These are phyloP conservation scores for Holcopasites calliopsidis DNA, from an alignment of 1,140 invertebrate species.

Conservation along the genomic window DNA sequence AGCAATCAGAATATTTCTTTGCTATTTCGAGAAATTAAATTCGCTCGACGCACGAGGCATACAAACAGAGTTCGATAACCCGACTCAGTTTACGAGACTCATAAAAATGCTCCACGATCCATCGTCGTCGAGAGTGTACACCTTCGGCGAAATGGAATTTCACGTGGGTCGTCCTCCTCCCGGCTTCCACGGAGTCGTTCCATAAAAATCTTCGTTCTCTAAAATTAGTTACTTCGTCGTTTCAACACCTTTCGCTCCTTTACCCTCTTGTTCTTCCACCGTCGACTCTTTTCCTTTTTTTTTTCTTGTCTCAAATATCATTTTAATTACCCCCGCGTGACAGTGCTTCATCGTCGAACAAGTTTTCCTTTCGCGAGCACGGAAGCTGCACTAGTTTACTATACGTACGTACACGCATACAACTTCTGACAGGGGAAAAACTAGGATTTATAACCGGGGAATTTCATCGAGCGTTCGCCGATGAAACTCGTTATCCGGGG, in stretches of 20 bases:
- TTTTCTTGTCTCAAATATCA: background rate
- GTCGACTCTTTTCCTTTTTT: background rate
- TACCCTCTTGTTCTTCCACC: background rate
- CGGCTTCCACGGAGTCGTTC: background rate
- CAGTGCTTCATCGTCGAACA: background rate
- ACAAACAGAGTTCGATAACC: background rate
- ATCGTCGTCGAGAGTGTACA: background rate
- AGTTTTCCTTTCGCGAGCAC: background rate
- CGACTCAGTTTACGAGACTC: background rate
- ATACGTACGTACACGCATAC: background rate
- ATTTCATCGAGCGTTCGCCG: constrained; percentile 5
- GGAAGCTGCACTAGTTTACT: constrained; percentile 1
- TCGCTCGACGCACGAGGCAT: background rate
- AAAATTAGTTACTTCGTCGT: constrained; percentile 1
- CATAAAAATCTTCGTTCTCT: background rate
- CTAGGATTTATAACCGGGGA: constrained; percentile 16
- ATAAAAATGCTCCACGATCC: constrained; percentile 20
- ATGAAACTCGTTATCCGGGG: background rate
- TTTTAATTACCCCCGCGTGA: background rate
- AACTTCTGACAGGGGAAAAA: background rate
- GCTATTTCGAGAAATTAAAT: background rate
- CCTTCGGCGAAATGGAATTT: background rate
- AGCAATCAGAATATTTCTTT: background rate
- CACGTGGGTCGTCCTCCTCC: background rate
- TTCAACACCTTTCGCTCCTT: background rate